Base-by-base conservation (phyloP, 2,888 invertebrate species). In the Polia nebulosa region DNA sequence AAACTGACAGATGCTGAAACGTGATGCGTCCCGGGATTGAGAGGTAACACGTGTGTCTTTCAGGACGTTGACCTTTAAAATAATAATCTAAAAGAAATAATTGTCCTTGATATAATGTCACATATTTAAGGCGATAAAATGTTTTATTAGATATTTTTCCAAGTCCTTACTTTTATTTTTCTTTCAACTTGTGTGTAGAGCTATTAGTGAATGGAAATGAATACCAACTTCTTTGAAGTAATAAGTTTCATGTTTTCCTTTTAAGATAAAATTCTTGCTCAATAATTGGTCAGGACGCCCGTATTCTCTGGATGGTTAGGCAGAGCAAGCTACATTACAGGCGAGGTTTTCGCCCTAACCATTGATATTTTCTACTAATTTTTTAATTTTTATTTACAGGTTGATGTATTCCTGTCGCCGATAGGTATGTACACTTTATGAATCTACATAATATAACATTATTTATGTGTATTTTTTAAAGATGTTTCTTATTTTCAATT, bases 381-480 rank as follows among this genome's bases (percentile, higher is more conserved):
- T 13, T 20, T 8, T 41, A 8, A n/a, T 34, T 32, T 71, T 66
- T 66, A 11, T 68, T 81, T 80, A 9, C 78, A 81, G 83, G 64
- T 81, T 77, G 56, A 80, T 60, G 77, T 29, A 41, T 27, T 52
- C 55, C 64, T 55, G 56, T 52, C 49, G 39, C 34, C 51, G 62
- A 44, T 62, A 77, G 77, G 81, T 81, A 80, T 13, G 83, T 80
- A 68, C 3, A n/a, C 4, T 17, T 27, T 5, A 22, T 29, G 3
- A 66, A 17, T 29, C 0, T 20, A 32, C 20, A n/a, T n/a, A n/a
- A n/a, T n/a, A 41, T 8, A 8, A n/a, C 8, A n/a, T 8, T 7
- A n/a, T n/a, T n/a, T n/a, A n/a, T n/a, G n/a, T n/a, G n/a, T n/a
- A n/a, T n/a, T n/a, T n/a, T n/a, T n/a, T n/a, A n/a, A n/a, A n/a